Percentiles rank a stretch among this genome's conserved stretches.
Conservation (phyloP, 2,113 vertebrate genomes). For the Petaurus breviceps region DNA sequence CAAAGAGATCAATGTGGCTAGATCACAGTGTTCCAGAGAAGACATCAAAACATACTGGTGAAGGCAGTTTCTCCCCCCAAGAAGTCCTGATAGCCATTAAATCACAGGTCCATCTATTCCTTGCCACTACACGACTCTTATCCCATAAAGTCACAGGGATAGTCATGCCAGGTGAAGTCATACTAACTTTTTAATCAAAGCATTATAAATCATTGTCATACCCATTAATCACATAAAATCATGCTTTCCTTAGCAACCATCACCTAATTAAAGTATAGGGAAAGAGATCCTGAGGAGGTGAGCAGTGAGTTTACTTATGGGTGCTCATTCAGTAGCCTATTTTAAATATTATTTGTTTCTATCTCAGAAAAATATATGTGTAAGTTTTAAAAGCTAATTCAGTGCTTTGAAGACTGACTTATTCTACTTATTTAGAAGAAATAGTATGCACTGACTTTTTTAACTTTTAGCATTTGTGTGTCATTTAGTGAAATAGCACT, state of each 20-base stretch:
- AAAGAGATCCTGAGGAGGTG: not conserved
- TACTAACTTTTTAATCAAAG: not conserved
- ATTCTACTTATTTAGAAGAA: not conserved
- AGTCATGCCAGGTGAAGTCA: not conserved
- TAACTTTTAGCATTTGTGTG: not conserved
- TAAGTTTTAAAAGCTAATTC: conserved; percentile 13
- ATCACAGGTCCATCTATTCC: not conserved
- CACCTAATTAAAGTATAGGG: not conserved
- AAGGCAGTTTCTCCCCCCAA: not conserved
- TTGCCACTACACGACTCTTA: not conserved
- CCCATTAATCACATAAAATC: not conserved
- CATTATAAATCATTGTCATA: not conserved
- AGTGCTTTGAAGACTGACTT: not conserved
- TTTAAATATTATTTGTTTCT: not conserved
- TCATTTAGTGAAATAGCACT: not conserved
- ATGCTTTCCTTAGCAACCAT: not conserved
- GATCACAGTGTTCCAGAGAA: not conserved
- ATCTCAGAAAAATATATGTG: not conserved
- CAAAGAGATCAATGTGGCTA: not conserved
- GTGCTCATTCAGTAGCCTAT: not conserved
- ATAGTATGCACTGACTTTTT: not conserved
- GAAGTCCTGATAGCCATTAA: not conserved
- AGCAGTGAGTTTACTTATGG: not conserved
- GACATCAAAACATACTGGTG: not conserved
- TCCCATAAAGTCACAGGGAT: not conserved